These are phyloP conservation scores for Serilophus lunatus DNA, from an alignment of 2,113 vertebrate species.

Conservation along the genomic window DNA sequence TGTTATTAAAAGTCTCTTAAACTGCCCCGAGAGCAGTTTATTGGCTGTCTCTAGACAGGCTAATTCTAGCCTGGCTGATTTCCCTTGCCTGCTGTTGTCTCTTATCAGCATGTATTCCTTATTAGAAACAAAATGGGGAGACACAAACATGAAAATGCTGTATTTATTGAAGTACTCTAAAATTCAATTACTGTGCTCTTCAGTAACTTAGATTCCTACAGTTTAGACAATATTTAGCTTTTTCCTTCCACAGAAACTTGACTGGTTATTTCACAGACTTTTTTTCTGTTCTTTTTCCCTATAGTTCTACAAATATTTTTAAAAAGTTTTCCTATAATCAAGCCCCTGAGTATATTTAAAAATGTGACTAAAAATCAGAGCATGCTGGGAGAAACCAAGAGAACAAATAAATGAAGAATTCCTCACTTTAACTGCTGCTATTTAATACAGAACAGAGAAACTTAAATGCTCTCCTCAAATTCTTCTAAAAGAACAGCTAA, in stretches of 20 bases:
- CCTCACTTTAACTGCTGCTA: not conserved
- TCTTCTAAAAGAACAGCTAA: not conserved
- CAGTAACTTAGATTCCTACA: not conserved
- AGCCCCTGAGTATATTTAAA: not conserved
- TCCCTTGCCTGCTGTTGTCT: not conserved
- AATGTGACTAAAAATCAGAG: not conserved
- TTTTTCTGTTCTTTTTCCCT: not conserved
- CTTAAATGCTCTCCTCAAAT: not conserved
- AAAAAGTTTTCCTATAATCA: not conserved
- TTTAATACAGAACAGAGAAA: not conserved
- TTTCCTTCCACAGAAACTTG: not conserved
- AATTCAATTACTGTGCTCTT: not conserved
- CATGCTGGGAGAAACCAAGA: not conserved
- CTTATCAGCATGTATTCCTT: not conserved
- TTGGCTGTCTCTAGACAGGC: not conserved
- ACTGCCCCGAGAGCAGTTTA: not conserved
- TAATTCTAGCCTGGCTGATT: not conserved
- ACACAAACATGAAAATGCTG: not conserved
- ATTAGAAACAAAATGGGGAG: not conserved
- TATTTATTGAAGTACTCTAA: not conserved
- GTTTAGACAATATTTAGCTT: not conserved
- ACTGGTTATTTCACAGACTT: not conserved
- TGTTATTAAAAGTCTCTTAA: not conserved
- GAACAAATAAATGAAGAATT: not conserved
- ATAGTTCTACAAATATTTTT: not conserved